Percentiles rank a stretch among this genome's conserved stretches.
Evolutionary conservation across 2,888 invertebrate species (phyloP).

Genomic region (Thelaira solivaga): DNA sequence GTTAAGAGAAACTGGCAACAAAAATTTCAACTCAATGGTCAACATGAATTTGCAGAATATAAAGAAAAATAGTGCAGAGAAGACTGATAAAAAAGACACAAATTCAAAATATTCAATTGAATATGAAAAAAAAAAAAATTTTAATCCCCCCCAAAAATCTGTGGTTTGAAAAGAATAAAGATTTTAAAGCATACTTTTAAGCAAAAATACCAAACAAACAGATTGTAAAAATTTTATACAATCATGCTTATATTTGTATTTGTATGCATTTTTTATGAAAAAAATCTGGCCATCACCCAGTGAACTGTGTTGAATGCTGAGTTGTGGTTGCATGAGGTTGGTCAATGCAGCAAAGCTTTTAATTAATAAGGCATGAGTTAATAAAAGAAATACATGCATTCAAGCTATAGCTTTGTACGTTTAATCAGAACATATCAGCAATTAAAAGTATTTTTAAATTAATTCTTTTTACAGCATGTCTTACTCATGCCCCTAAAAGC

Average conservation of each 20-base stretch:
- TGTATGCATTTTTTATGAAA: no score
- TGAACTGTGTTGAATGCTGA: background rate
- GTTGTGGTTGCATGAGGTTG: constrained; percentile 38
- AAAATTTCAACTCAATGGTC: constrained; percentile 61
- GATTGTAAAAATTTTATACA: background rate
- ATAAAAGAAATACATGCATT: constrained; percentile 26
- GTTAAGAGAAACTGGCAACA: constrained; percentile 54
- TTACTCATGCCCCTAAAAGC: background rate
- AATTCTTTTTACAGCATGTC: constrained; percentile 1
- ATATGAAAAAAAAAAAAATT: constrained; percentile 32
- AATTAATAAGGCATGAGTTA: constrained; percentile 60
- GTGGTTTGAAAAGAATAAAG: constrained; percentile 59
- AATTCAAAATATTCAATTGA: constrained; percentile 49
- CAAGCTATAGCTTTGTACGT: background rate
- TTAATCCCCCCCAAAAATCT: constrained; percentile 59
- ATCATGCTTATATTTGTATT: no score
- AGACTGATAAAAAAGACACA: background rate
- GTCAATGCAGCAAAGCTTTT: constrained; percentile 58
- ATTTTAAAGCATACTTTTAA: constrained; percentile 65
- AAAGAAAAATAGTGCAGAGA: background rate
- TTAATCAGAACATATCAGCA: constrained; percentile 27
- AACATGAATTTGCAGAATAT: constrained; percentile 29
- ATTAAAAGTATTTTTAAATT: constrained; percentile 58
- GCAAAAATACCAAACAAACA: constrained; percentile 14
- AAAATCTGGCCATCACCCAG: background rate